Conservation (phyloP, 2,113 vertebrate species). For the Cottus gobio region DNA sequence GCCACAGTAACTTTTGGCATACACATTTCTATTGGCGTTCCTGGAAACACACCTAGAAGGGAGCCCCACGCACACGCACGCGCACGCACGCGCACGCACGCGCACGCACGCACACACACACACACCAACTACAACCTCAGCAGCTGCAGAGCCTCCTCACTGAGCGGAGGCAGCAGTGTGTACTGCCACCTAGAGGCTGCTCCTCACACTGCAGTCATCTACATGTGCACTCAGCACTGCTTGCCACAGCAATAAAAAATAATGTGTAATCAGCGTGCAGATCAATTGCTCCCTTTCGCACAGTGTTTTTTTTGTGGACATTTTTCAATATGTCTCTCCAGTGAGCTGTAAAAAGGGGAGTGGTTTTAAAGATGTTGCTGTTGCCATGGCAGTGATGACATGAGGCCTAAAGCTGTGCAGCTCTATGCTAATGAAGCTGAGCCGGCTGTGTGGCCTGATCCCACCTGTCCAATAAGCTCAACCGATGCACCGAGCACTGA, state of each 20-base stretch:
- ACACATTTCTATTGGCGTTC: not conserved
- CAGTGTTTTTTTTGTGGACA: not conserved
- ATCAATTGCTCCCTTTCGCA: not conserved
- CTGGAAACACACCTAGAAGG: not conserved
- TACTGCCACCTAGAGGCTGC: conserved; percentile 62
- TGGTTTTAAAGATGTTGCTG: conserved; percentile 40
- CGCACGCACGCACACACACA: not conserved
- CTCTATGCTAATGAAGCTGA: conserved; percentile 65
- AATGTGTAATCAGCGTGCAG: not conserved
- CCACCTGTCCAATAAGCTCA: conserved; percentile 55
- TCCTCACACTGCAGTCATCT: not conserved
- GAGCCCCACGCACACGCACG: not conserved
- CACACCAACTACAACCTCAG: not conserved
- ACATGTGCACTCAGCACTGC: not conserved
- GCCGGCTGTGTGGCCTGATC: conserved; percentile 51
- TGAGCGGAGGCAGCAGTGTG: conserved; percentile 26
- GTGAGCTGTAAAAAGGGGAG: conserved; percentile 5
- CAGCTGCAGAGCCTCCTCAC: conserved; percentile 23
- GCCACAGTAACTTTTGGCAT: no score
- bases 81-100: not conserved
- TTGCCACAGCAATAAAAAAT: not conserved
- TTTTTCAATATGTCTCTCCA: conserved; percentile 1
- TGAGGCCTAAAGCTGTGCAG: conserved; percentile 50
- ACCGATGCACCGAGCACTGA: conserved; percentile 16
- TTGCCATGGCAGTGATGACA: conserved; percentile 74